phyloP scores from a whole-genome alignment of 2,888 invertebrate genomes.

The Thyatira batis region DNA sequence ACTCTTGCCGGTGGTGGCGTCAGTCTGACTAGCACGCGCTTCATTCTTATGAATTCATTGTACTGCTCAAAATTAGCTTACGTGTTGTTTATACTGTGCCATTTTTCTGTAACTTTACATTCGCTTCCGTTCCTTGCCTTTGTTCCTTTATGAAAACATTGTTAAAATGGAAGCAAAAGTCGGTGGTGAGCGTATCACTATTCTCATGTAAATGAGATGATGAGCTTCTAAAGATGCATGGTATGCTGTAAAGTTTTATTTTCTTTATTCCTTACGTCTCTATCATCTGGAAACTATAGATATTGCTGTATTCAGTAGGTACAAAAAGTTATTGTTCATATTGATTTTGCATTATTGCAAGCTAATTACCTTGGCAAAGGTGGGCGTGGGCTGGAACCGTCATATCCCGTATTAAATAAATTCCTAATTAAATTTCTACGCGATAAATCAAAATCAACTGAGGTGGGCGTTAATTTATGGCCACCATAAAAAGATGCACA shows the following conservation, averaged over 20 bases:
- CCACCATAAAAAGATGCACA: constrained; percentile 62
- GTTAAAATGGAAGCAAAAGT: background rate
- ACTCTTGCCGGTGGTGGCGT: constrained; percentile 37
- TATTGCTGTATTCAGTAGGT: background rate
- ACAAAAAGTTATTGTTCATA: background rate
- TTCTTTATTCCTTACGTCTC: background rate
- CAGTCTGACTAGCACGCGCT: constrained; percentile 17
- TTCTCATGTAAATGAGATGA: background rate
- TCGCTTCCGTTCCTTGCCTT: background rate
- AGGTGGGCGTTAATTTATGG: constrained; percentile 67
- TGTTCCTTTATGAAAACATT: background rate
- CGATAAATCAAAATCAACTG: constrained; percentile 46
- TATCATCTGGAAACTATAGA: too few relatives aligned
- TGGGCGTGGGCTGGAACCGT: constrained; percentile 28
- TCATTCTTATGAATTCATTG: constrained; percentile 1
- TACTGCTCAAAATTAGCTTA: constrained; percentile 10
- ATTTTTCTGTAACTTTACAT: background rate
- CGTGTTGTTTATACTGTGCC: background rate
- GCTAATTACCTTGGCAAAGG: constrained; percentile 1
- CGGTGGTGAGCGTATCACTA: background rate
- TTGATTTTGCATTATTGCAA: background rate
- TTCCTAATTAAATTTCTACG: constrained; percentile 60
- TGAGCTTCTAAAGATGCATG: background rate
- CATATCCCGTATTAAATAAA: constrained; percentile 46
- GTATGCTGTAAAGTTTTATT: background rate